A percentile compares a stretch with the other conserved stretches of the same genome.
Conservation (phyloP, 2,888 invertebrate genomes). For the Eubasilissa splendida region DNA sequence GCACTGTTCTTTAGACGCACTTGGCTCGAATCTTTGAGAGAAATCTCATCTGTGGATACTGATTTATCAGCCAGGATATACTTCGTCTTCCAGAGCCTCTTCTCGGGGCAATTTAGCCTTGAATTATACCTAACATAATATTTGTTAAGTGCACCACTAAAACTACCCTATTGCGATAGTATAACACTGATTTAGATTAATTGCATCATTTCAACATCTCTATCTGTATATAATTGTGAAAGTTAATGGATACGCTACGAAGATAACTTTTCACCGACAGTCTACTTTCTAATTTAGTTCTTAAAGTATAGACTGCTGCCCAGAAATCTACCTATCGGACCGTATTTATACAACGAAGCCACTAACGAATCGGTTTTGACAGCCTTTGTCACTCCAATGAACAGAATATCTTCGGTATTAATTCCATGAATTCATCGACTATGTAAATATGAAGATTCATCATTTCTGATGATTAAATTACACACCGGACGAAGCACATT, state of each 20-base stretch:
- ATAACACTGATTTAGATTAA: no score
- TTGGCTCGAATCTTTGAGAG: no score
- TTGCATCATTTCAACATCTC: no score
- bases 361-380: conserved; percentile 43
- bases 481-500: conserved; percentile 10
- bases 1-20: no score
- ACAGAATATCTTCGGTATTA: conserved; percentile 18
- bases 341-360: conserved; percentile 15
- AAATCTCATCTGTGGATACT: no score
- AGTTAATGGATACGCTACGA: background rate
- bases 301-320: conserved; percentile 12
- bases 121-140: no score
- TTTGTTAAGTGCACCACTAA: no score
- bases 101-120: no score
- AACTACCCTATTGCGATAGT: no score
- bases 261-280: background rate
- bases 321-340: background rate
- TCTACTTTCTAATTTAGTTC: background rate
- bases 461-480: conserved; percentile 57
- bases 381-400: conserved; percentile 41
- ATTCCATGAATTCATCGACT: conserved; percentile 30
- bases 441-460: conserved; percentile 54
- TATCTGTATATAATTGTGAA: no score
- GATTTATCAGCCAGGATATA: no score
- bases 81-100: no score